phyloP scores from a whole-genome alignment of 2,888 invertebrate genomes.

The Chloroclysta siterata region DNA sequence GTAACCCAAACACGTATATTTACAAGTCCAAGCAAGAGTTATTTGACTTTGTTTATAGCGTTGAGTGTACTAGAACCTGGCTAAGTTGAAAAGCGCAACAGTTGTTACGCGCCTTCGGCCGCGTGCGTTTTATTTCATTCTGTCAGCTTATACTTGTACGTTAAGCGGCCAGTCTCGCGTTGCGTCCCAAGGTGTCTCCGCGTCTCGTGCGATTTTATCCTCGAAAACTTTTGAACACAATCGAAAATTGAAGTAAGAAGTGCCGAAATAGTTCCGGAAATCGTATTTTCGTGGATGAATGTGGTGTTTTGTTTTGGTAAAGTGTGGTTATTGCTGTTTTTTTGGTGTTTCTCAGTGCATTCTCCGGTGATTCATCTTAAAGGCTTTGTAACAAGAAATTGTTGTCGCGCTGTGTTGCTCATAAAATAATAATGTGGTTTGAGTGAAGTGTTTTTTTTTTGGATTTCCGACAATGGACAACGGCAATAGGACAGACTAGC shows the following conservation, averaged over 20 bases:
- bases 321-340: constrained; percentile 60
- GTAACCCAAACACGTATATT: constrained; percentile 41
- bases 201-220: constrained; percentile 55
- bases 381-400: constrained; percentile 68
- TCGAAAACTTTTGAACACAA: constrained; percentile 73
- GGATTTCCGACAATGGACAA: constrained; percentile 47
- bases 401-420: constrained; percentile 67
- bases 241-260: constrained; percentile 57
- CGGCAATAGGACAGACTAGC: constrained; percentile 42
- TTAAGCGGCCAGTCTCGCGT: constrained; percentile 65
- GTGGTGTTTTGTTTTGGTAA: constrained; percentile 57
- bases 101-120: constrained; percentile 54
- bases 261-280: constrained; percentile 55
- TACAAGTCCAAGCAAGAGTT: constrained; percentile 64
- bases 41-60: constrained; percentile 71
- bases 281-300: constrained; percentile 53
- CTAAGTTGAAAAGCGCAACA: constrained; percentile 68
- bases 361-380: constrained; percentile 80
- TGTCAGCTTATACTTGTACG: constrained; percentile 73
- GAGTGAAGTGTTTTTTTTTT: constrained; percentile 58
- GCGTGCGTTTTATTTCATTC: constrained; percentile 67
- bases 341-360: constrained; percentile 68
- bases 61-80: constrained; percentile 58
- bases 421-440: constrained; percentile 64
- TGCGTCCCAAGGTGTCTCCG: constrained; percentile 57